Evolutionary conservation across 2,797 vertebrate species (phyloP), one percentile per base, ranked within the genome.

Genomic region (Sus cebifrons): DNA sequence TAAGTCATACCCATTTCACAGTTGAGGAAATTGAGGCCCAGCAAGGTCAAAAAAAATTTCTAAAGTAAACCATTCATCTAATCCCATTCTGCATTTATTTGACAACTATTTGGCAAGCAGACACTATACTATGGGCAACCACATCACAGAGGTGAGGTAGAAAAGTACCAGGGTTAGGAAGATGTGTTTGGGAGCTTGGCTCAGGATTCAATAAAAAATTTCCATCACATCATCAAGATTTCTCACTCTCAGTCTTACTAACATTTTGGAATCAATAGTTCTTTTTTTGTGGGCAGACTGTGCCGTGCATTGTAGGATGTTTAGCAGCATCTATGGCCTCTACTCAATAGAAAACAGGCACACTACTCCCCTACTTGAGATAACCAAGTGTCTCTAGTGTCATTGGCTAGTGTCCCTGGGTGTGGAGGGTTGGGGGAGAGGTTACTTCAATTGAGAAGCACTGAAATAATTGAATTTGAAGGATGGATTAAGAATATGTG

Each of bases 31-130:
- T 0, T 1, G 64, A 91, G 81, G 20, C 40, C 14, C 3, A 67
- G 44, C 77, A 86, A 79, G n/a, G 36, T 71, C 83, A 14, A 87
- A 67, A 89, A 74, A 92, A 91, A 64, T 29, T 27, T 7, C 49
- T 25, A 68, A n/a, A 68, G 49, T 58, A 32, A 94, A 40, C 73
- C 29, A 68, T 67, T 81, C 36, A 29, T 67, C 7, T 27, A 73
- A 75, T 29, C 40, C 32, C 16, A 7, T 77, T 17, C n/a, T 67
- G 32, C 54, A 67, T 58, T 82, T 44, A 86, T 21, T 92, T 49
- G 79, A 21, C 16, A 89, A 21, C 49, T 84, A 27, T 58, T 90
- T 58, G 32, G 7, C 54, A 16, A 83, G 15, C 29, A 77, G 0
- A 4, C 5, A 25, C 21, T 44, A 32, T 2, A 10, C 15, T 54